phyloP scores from a whole-genome alignment of 2,888 invertebrate species.

The Polydrusus tereticollis region DNA sequence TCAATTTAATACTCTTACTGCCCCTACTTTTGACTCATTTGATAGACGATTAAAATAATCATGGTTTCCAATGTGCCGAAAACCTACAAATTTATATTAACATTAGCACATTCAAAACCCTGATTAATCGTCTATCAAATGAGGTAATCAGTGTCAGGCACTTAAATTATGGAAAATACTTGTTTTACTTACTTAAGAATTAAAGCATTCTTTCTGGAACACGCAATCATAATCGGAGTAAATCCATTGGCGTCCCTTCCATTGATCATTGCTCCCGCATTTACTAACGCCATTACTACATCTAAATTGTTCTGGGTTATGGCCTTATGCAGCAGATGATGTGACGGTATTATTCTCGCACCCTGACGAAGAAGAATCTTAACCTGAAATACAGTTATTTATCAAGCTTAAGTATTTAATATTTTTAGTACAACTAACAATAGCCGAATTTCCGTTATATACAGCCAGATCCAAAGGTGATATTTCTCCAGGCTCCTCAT shows the following conservation, averaged over 20 bases:
- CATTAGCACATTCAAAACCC: too few relatives aligned
- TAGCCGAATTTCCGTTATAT: constrained; percentile 71
- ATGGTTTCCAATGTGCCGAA: too few relatives aligned
- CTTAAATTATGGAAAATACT: not conserved
- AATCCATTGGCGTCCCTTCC: constrained; percentile 76
- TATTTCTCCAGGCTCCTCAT: constrained; percentile 78
- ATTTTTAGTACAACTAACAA: constrained; percentile 64
- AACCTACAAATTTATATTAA: too few relatives aligned
- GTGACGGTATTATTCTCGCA: constrained; percentile 78
- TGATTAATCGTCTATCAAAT: too few relatives aligned
- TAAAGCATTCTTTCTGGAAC: constrained; percentile 63
- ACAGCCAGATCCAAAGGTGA: constrained; percentile 81
- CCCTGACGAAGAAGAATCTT: constrained; percentile 73
- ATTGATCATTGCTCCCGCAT: constrained; percentile 74
- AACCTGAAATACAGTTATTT: constrained; percentile 30
- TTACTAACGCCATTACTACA: constrained; percentile 71
- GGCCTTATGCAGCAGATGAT: constrained; percentile 78
- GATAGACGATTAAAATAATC: too few relatives aligned
- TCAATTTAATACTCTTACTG: too few relatives aligned
- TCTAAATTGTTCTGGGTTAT: constrained; percentile 74
- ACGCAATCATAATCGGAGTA: constrained; percentile 77
- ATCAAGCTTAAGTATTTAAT: not conserved
- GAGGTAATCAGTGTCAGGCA: not conserved
- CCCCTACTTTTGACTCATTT: too few relatives aligned
- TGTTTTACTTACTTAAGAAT: constrained; percentile 65